phyloP scores from a whole-genome alignment of 2,888 invertebrate genomes.

The Perizoma affinitatum region DNA sequence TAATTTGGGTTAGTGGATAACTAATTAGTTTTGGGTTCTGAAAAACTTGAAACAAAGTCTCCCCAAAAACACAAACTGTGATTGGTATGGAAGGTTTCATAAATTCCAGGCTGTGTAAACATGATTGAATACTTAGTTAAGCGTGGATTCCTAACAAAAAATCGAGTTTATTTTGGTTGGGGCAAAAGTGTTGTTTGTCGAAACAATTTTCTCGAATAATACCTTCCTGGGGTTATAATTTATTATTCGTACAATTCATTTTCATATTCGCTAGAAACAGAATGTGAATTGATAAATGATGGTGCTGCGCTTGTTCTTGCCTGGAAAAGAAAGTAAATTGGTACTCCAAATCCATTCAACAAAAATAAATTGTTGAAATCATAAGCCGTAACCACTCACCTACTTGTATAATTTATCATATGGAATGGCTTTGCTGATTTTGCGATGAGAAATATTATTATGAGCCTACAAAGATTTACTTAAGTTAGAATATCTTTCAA shows the following conservation, averaged over 20 bases:
- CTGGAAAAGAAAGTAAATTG: slow-evolving; percentile 32
- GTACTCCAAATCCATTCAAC: background rate
- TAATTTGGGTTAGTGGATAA: slow-evolving; percentile 22
- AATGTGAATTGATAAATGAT: slow-evolving; percentile 60
- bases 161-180: slow-evolving; percentile 15
- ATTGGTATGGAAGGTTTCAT: slow-evolving; percentile 11
- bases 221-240: slow-evolving; percentile 48
- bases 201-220: slow-evolving; percentile 50
- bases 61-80: slow-evolving; percentile 26
- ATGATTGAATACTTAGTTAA: slow-evolving; percentile 11
- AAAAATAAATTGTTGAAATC: background rate
- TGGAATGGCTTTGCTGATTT: background rate
- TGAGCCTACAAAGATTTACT: no score
- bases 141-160: slow-evolving; percentile 20
- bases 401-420: background rate
- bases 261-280: slow-evolving; percentile 55
- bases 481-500: no score
- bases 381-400: background rate
- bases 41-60: slow-evolving; percentile 20
- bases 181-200: slow-evolving; percentile 34
- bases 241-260: slow-evolving; percentile 61
- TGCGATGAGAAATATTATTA: no score
- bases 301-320: slow-evolving; percentile 47
- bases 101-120: slow-evolving; percentile 16
- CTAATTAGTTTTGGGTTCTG: slow-evolving; percentile 25